Evolutionary conservation across 2,797 vertebrate genomes (phyloP).

Genomic region (Melanotaenia nigrans): DNA sequence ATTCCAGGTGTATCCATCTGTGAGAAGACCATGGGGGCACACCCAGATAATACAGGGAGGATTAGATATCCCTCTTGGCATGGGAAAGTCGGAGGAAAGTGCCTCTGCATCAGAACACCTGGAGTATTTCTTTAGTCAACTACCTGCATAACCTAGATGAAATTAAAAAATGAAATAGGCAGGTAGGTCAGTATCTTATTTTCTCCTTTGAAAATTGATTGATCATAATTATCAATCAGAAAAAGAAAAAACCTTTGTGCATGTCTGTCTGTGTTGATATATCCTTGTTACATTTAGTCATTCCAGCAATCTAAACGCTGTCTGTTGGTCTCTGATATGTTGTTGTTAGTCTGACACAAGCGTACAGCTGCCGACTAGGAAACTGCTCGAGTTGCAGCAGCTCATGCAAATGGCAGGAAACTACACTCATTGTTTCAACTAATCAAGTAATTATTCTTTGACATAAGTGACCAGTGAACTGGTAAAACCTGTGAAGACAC

Average conservation of each 20-base stretch:
- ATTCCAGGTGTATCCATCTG: conserved; percentile 4
- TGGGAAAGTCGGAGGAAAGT: too few relatives aligned
- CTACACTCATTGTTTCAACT: background rate
- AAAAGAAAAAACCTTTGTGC: too few relatives aligned
- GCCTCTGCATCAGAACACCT: background rate
- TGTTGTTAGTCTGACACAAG: background rate
- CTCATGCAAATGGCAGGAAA: background rate
- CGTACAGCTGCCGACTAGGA: background rate
- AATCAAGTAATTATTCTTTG: background rate
- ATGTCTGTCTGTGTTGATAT: too few relatives aligned
- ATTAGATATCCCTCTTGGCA: background rate
- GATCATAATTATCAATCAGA: background rate
- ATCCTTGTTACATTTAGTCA: background rate
- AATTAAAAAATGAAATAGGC: background rate
- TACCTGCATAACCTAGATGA: background rate
- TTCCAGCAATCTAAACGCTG: background rate
- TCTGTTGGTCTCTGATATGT: background rate
- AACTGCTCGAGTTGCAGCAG: background rate
- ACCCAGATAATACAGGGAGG: background rate
- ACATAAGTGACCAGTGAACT: conserved; percentile 18
- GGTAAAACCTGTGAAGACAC: conserved; percentile 16
- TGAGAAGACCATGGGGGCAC: background rate
- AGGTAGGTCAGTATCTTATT: background rate
- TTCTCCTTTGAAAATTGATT: background rate
- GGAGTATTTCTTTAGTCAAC: background rate